A percentile compares a stretch with the other conserved stretches of the same genome.
These are phyloP conservation scores for Oncorhynchus tshawytscha DNA, from an alignment of 2,113 vertebrate species.

Conservation along the genomic window DNA sequence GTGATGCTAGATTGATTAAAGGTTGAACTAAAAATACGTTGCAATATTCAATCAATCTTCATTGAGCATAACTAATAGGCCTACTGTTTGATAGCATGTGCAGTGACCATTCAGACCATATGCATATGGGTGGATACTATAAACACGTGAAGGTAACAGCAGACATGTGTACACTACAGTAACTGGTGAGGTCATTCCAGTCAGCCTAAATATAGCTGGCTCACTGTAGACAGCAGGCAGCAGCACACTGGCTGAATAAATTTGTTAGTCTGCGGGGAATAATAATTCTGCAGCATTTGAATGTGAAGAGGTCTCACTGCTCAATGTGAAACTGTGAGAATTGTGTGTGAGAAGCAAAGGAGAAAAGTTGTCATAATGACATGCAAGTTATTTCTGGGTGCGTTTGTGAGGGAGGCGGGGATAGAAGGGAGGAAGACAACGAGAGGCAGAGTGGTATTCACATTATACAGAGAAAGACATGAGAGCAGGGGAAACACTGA, in stretches of 20 bases:
- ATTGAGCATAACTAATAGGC: neutral
- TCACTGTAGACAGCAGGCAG: conserved; percentile 20
- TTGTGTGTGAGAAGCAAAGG: neutral
- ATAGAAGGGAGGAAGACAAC: neutral
- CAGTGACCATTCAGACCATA: conserved; percentile 4
- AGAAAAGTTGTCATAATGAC: conserved; percentile 10
- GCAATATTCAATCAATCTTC: neutral
- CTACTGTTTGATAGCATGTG: neutral
- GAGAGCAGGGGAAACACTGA: neutral
- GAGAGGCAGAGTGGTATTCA: neutral
- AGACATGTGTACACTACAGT: conserved; percentile 21
- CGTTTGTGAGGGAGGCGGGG: neutral
- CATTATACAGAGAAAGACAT: neutral
- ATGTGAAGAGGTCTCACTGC: conserved; percentile 13
- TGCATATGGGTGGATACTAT: neutral
- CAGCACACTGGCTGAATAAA: conserved; percentile 36
- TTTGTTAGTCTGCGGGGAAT: conserved; percentile 36
- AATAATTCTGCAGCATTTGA: conserved; percentile 40
- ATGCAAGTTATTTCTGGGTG: neutral
- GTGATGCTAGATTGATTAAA: too few relatives aligned
- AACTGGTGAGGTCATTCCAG: conserved; percentile 33
- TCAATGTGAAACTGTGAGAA: conserved; percentile 10
- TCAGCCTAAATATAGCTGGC: conserved; percentile 42
- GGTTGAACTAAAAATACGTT: too few relatives aligned
- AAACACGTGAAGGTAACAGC: conserved; percentile 1